These are phyloP conservation scores for Eleutherodactylus coqui DNA, from an alignment of 2,797 vertebrate species.

Conservation along the genomic window DNA sequence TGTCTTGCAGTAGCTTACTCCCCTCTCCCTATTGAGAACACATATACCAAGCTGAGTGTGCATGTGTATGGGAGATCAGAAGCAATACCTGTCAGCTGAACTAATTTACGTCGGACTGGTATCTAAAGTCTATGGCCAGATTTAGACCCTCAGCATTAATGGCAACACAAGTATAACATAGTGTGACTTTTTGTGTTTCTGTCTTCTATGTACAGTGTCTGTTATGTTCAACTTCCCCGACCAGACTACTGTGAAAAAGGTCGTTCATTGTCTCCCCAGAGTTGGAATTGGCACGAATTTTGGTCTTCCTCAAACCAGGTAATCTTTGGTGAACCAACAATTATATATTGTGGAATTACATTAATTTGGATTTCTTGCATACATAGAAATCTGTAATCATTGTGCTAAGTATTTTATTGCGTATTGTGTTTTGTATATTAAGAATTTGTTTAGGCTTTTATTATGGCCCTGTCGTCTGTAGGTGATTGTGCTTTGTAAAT, in stretches of 20 bases:
- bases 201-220: slow-evolving; percentile 78
- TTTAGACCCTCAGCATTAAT: too few relatives aligned
- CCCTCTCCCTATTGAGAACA: too few relatives aligned
- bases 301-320: slow-evolving; percentile 97
- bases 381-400: too few relatives aligned
- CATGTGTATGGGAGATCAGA: too few relatives aligned
- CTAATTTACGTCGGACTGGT: too few relatives aligned
- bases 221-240: slow-evolving; percentile 98
- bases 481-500: neutral
- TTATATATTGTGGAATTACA: too few relatives aligned
- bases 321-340: neutral
- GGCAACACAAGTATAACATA: too few relatives aligned
- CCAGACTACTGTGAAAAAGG: slow-evolving; percentile 91
- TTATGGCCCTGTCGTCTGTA: neutral
- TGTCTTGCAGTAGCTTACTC: too few relatives aligned
- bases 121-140: too few relatives aligned
- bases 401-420: neutral
- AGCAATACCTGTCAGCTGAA: too few relatives aligned
- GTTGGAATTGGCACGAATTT: slow-evolving; percentile 96
- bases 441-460: neutral
- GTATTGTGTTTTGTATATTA: neutral
- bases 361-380: too few relatives aligned
- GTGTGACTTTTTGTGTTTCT: neutral
- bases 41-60: too few relatives aligned
- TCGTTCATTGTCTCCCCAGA: slow-evolving; percentile 91